Conservation (phyloP, 2,888 invertebrate species). For the Oligia strigilis region DNA sequence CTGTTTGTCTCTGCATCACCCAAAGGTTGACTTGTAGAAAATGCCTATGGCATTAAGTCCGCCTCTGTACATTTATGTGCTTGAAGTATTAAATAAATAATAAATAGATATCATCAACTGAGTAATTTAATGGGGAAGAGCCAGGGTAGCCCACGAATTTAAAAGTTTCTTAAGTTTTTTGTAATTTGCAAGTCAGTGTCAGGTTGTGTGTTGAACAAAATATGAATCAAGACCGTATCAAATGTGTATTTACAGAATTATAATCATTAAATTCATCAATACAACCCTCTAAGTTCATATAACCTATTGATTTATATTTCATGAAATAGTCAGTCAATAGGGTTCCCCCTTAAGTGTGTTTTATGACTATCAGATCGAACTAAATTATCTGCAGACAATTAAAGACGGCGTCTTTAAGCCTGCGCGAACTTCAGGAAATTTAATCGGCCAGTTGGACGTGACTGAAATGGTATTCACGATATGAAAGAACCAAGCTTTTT, state of each 20-base stretch:
- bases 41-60: too few species aligned
- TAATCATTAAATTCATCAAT: too few species aligned
- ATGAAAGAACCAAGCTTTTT: not conserved
- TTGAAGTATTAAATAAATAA: too few species aligned
- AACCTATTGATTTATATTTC: too few species aligned
- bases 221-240: not conserved
- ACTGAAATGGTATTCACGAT: not conserved
- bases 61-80: too few species aligned
- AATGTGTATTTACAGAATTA: too few species aligned
- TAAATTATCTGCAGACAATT: not conserved
- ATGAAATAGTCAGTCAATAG: not conserved
- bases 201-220: not conserved
- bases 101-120: not conserved
- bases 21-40: too few species aligned
- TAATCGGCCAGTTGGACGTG: not conserved
- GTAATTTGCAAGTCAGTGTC: not conserved
- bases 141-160: not conserved
- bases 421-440: not conserved
- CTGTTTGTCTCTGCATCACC: too few species aligned
- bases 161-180: not conserved
- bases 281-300: not conserved
- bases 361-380: not conserved
- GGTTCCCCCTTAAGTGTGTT: slow-evolving; percentile 1
- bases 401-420: not conserved
- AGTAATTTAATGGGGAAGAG: not conserved